Evolutionary conservation across 2,797 vertebrate genomes (phyloP).

Genomic region (Odontamblyopus rebecca): DNA sequence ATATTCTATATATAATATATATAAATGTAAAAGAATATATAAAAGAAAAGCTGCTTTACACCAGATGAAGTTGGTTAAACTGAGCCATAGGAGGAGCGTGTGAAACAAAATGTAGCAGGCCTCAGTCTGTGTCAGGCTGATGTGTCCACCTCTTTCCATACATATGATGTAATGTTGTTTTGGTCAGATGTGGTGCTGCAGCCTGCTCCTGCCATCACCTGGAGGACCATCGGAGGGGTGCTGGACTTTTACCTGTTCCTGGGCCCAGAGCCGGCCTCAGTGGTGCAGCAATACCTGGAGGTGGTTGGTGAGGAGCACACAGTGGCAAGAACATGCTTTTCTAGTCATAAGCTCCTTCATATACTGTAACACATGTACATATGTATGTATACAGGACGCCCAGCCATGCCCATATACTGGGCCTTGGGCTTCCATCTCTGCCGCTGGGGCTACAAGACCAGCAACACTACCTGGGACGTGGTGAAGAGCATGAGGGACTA

Average conservation of each 20-base stretch:
- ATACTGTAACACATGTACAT: not conserved
- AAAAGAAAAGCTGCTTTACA: too few relatives aligned
- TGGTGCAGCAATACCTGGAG: conserved; percentile 86
- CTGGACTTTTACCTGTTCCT: conserved; percentile 90
- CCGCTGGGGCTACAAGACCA: conserved; percentile 86
- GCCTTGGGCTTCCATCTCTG: conserved; percentile 89
- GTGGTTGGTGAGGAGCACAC: conserved; percentile 81
- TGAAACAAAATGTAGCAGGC: too few relatives aligned
- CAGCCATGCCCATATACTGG: conserved; percentile 88
- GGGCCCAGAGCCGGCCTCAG: conserved; percentile 81
- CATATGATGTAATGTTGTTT: not conserved
- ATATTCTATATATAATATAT: too few relatives aligned
- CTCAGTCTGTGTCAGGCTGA: too few relatives aligned
- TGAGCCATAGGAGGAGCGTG: too few relatives aligned
- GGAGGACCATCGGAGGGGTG: conserved; percentile 88
- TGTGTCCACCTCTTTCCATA: too few relatives aligned
- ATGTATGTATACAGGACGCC: conserved; percentile 66
- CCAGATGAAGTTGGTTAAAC: too few relatives aligned
- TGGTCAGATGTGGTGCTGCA: conserved; percentile 81
- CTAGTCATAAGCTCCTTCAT: not conserved
- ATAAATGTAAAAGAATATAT: too few relatives aligned
- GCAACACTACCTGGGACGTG: conserved; percentile 81
- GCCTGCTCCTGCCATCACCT: conserved; percentile 86
- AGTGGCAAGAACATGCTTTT: not conserved
- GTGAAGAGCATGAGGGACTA: conserved; percentile 84